Evolutionary conservation across 2,888 invertebrate species (phyloP), one percentile per base, ranked within the genome.

Genomic region (Busseola fusca): DNA sequence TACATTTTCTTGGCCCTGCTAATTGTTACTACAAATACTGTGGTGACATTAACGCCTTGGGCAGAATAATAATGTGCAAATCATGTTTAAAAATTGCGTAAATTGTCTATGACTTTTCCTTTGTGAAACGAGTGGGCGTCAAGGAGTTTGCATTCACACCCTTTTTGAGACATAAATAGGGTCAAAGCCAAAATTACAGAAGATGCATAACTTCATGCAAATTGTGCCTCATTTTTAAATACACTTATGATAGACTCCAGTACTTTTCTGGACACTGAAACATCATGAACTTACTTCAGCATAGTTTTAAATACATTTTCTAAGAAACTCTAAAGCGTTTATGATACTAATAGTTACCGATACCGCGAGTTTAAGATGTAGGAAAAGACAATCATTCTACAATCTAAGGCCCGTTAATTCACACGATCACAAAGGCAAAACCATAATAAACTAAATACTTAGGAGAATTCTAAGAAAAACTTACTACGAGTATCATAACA

Each of bases 21-120:
- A 81, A 80, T 78, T 74, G 71, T 74, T 76, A 69, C 64, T 48
- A 64, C 81, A 81, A 82, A 86, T 73, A 74, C 56, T 69, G 21
- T 74, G 57, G 69, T 50, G 62, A 63, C 74, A 76, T 62, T 54
- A 52, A 52, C 54, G 63, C 78, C 57, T 62, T 14, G 66, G 65
- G 80, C 69, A 62, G 48, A 68, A 74, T 54, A 64, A 30, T 48
- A 73, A 62, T 40, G 12, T 59, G 58, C 63, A 72, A 67, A 9
- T 16, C n/a, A 60, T 52, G 37, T 48, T 67, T 25, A 63, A 64
- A 68, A 70, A 62, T 80, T 76, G 25, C 56, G 58, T 70, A 58
- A 75, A 62, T 67, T 69, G 30, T 64, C 30, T 66, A 54, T 72
- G 42, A 18, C n/a, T 14, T 48, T 64, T 42, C 5, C 34, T 34